Evolutionary conservation across 2,797 vertebrate genomes (phyloP).

Genomic region (Hipposideros larvatus): DNA sequence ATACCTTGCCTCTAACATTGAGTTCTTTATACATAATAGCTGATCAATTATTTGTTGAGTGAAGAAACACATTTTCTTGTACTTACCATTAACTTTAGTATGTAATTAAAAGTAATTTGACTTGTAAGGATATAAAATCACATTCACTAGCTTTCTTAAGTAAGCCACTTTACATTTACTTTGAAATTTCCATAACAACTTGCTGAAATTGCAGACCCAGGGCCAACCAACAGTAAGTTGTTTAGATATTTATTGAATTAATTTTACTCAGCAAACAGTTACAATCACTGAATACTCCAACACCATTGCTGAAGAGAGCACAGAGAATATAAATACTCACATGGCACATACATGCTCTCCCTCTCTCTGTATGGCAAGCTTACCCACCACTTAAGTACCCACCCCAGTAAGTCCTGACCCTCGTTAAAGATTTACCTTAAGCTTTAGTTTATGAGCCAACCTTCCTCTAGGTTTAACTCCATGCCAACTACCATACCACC

Average conservation of each 20-base stretch:
- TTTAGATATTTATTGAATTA: background rate
- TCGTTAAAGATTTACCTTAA: background rate
- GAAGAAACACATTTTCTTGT: background rate
- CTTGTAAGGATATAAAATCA: background rate
- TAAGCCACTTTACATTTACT: background rate
- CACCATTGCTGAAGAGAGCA: background rate
- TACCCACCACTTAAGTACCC: background rate
- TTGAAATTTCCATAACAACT: background rate
- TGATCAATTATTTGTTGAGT: background rate
- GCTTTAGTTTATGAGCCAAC: background rate
- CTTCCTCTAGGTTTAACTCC: background rate
- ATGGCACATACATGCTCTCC: rapidly evolving
- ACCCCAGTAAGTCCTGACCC: background rate
- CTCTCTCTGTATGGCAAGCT: background rate
- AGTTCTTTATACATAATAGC: background rate
- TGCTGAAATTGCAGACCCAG: background rate
- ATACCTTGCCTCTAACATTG: background rate
- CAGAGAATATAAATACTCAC: background rate
- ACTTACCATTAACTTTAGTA: background rate
- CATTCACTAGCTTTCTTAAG: background rate
- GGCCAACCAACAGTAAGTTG: background rate
- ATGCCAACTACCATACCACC: rapidly evolving
- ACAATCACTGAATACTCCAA: background rate
- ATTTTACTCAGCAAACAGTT: background rate
- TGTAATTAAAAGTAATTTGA: background rate